Evolutionary conservation across 1,140 invertebrate species (phyloP).

Genomic region (Saccostrea echinata): DNA sequence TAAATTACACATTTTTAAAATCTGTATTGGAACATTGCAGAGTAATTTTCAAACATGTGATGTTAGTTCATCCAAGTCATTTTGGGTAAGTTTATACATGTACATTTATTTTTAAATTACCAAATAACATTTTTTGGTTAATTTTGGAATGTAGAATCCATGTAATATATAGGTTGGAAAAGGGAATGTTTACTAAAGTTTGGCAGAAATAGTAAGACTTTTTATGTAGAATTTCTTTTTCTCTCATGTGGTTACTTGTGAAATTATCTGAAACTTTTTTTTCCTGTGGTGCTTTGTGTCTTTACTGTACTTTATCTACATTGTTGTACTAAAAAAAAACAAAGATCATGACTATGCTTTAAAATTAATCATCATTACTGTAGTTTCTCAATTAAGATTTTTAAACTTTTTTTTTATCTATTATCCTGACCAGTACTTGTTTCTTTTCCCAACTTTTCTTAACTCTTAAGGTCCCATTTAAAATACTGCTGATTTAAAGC

Average conservation of each 20-base stretch:
- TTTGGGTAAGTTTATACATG: constrained; percentile 12
- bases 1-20: neutral
- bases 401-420: too few species aligned
- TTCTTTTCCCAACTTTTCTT: too few species aligned
- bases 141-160: too few species aligned
- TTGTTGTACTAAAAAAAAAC: neutral
- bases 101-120: too few species aligned
- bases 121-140: too few species aligned
- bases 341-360: too few species aligned
- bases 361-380: too few species aligned
- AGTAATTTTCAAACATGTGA: neutral
- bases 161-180: neutral
- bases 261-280: neutral
- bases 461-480: too few species aligned
- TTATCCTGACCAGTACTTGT: too few species aligned
- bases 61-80: constrained; percentile 7
- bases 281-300: neutral
- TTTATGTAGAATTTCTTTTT: neutral
- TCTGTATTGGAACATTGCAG: constrained; percentile 9
- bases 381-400: too few species aligned
- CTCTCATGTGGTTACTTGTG: neutral
- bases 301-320: neutral
- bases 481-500: too few species aligned
- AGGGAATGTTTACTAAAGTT: neutral
- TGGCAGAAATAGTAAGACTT: neutral